A percentile compares a stretch with the other conserved stretches of the same genome.
Conservation (phyloP, 2,797 vertebrate genomes). For the Gymnothorax reevesii region DNA sequence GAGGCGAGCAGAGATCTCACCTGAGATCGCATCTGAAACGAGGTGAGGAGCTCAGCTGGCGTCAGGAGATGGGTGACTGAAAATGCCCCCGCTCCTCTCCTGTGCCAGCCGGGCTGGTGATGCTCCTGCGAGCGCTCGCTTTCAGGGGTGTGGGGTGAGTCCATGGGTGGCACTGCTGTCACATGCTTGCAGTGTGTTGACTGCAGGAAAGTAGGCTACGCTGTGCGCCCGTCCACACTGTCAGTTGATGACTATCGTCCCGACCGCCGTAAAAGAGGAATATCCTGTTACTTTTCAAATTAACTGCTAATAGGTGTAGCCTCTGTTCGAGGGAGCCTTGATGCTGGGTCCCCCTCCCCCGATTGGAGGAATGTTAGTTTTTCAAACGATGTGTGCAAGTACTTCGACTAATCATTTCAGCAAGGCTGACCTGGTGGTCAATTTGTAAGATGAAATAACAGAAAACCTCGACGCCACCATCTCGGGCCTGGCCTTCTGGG, state of each 20-base stretch:
- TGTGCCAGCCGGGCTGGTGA: slow-evolving; percentile 5
- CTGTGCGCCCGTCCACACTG: no score
- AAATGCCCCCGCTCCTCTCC: slow-evolving; percentile 7
- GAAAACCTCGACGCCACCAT: not conserved
- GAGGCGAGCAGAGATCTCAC: slow-evolving; percentile 66
- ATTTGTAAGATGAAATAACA: no score
- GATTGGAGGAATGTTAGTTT: not conserved
- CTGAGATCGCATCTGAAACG: slow-evolving; percentile 62
- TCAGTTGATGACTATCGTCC: not conserved
- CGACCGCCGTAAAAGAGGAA: not conserved
- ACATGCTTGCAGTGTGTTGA: not conserved
- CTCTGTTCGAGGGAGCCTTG: not conserved
- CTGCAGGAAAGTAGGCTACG: not conserved
- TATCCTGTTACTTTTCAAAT: not conserved
- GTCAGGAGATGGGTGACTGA: slow-evolving; percentile 25
- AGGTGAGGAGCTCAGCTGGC: slow-evolving; percentile 46
- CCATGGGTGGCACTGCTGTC: no score
- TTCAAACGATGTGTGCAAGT: not conserved
- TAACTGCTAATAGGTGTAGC: not conserved
- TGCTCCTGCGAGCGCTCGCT: not conserved
- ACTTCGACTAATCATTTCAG: not conserved
- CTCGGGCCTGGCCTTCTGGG: not conserved
- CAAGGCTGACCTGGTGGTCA: not conserved
- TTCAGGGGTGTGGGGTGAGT: no score
- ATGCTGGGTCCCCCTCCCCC: not conserved